Evolutionary conservation across 2,888 invertebrate species (phyloP).

Genomic region (Saturnia pavonia): DNA sequence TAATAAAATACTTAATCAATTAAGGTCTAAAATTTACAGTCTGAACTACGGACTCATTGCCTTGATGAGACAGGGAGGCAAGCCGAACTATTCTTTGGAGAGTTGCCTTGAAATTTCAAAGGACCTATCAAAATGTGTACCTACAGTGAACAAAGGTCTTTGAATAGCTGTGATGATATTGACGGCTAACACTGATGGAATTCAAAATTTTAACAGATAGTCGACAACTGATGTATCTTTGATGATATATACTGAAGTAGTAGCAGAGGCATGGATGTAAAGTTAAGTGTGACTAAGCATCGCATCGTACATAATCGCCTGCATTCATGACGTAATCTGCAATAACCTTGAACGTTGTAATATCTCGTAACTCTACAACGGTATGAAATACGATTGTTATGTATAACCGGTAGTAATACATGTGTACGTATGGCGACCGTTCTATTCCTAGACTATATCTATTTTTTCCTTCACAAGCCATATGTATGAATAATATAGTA

Average conservation of each 20-base stretch:
- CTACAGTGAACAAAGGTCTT: too few relatives aligned
- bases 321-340: slow-evolving; percentile 5
- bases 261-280: background rate
- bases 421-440: background rate
- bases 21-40: background rate
- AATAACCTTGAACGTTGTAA: slow-evolving; percentile 2
- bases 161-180: too few relatives aligned
- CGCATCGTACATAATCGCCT: background rate
- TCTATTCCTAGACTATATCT: background rate
- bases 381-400: background rate
- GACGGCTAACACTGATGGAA: background rate
- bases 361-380: slow-evolving; percentile 2
- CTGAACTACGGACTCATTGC: background rate
- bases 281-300: background rate
- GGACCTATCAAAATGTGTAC: too few relatives aligned
- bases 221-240: background rate
- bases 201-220: background rate
- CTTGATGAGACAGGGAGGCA: too few relatives aligned
- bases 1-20: background rate
- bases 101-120: too few relatives aligned
- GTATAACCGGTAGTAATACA: background rate
- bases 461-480: background rate
- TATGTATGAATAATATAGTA: background rate
- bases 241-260: background rate
- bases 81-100: too few relatives aligned